Percentiles rank a stretch among this genome's conserved stretches.
Evolutionary conservation across 2,888 invertebrate species (phyloP).

Genomic region (Epistrophella euchroma): DNA sequence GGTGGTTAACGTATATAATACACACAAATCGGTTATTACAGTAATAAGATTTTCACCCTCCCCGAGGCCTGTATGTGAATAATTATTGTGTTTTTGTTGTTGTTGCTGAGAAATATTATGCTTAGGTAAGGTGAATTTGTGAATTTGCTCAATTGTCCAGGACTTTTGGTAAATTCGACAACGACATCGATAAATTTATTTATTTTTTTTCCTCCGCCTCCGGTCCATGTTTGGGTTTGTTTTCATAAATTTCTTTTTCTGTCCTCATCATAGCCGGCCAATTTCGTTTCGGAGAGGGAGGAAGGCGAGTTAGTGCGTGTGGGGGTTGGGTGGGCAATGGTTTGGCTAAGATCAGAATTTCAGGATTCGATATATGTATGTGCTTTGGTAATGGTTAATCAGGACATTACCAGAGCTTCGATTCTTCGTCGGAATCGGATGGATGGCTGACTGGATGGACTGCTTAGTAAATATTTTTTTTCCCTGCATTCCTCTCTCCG

Average conservation of each 20-base stretch:
- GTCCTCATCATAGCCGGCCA: background rate
- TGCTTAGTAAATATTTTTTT: slow-evolving; percentile 69
- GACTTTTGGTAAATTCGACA: slow-evolving; percentile 60
- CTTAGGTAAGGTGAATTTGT: slow-evolving; percentile 74
- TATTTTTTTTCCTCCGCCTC: slow-evolving; percentile 1
- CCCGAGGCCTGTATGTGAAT: slow-evolving; percentile 72
- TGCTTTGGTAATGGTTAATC: slow-evolving; percentile 69
- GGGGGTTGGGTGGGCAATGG: background rate
- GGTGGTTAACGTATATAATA: slow-evolving; percentile 67
- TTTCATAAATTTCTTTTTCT: slow-evolving; percentile 52
- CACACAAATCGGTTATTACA: slow-evolving; percentile 76
- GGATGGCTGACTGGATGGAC: slow-evolving; percentile 9
- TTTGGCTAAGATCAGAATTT: slow-evolving; percentile 35
- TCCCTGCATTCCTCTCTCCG: background rate
- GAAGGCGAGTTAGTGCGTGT: background rate
- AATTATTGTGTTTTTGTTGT: slow-evolving; percentile 69
- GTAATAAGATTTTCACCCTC: slow-evolving; percentile 70
- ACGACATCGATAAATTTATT: slow-evolving; percentile 48
- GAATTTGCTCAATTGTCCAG: slow-evolving; percentile 70
- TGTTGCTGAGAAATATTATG: slow-evolving; percentile 57
- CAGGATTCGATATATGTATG: slow-evolving; percentile 64
- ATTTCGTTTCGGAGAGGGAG: background rate
- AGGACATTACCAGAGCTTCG: slow-evolving; percentile 65
- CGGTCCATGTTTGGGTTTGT: slow-evolving; percentile 22
- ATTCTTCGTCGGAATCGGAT: slow-evolving; percentile 24